These are phyloP conservation scores for Hymenopus coronatus DNA, from an alignment of 2,888 invertebrate genomes.

Conservation along the genomic window DNA sequence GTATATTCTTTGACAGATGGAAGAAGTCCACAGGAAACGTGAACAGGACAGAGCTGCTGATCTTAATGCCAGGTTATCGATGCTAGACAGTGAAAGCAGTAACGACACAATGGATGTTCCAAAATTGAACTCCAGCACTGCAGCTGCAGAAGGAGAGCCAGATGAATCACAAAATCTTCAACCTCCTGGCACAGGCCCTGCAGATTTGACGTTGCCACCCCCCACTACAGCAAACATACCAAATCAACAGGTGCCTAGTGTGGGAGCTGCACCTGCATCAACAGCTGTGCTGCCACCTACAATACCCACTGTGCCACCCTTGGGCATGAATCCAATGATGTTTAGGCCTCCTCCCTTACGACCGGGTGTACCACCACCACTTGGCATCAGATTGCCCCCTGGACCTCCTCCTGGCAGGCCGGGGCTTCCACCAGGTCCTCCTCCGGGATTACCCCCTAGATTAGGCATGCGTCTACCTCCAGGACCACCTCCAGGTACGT, in stretches of 20 bases:
- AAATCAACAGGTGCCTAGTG: slow-evolving; percentile 32
- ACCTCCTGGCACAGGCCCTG: slow-evolving; percentile 30
- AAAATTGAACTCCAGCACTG: slow-evolving; percentile 29
- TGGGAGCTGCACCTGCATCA: not conserved
- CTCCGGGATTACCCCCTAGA: slow-evolving; percentile 54
- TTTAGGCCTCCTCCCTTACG: slow-evolving; percentile 56
- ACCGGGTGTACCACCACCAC: slow-evolving; percentile 48
- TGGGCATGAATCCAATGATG: slow-evolving; percentile 48
- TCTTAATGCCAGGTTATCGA: slow-evolving; percentile 53
- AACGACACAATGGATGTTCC: slow-evolving; percentile 38
- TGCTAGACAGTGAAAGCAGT: slow-evolving; percentile 44
- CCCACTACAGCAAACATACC: slow-evolving; percentile 30
- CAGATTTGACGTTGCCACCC: slow-evolving; percentile 28
- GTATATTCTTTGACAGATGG: slow-evolving; percentile 55
- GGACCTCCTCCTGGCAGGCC: slow-evolving; percentile 58
- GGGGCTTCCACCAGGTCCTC: slow-evolving; percentile 44
- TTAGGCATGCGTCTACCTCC: slow-evolving; percentile 64
- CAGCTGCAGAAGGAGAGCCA: slow-evolving; percentile 37
- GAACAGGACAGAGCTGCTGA: slow-evolving; percentile 65
- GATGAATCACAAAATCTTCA: slow-evolving; percentile 40
- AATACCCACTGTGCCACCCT: slow-evolving; percentile 48
- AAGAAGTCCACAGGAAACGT: slow-evolving; percentile 75
- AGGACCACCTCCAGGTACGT: slow-evolving; percentile 58
- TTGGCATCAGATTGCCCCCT: slow-evolving; percentile 49
- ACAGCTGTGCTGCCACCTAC: slow-evolving; percentile 51